These are phyloP conservation scores for Thereva unica DNA, from an alignment of 2,888 invertebrate species.

Conservation along the genomic window DNA sequence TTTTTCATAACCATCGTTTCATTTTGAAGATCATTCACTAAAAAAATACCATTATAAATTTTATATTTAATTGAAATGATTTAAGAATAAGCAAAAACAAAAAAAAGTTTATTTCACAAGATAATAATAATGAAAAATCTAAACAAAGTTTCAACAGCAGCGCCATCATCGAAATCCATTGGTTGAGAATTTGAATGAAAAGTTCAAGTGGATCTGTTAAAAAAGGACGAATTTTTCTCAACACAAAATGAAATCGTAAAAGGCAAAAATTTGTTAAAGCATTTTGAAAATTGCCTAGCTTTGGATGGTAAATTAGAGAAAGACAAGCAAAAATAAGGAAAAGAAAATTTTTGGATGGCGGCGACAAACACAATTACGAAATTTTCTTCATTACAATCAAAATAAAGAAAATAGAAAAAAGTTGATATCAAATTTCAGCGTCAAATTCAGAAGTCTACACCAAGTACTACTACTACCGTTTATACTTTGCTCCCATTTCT, in stretches of 20 bases:
- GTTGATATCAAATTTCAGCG: conserved; percentile 1
- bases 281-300: no score
- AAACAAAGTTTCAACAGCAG: conserved; percentile 26
- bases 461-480: conserved; percentile 38
- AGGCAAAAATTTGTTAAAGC: no score
- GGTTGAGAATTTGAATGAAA: conserved; percentile 17
- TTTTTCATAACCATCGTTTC: no score
- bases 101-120: conserved; percentile 1
- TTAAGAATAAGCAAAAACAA: neutral
- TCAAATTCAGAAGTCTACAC: conserved; percentile 33
- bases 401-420: no score
- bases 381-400: no score
- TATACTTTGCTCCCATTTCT: conserved; percentile 42
- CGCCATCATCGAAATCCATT: conserved; percentile 29
- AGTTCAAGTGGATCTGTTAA: conserved; percentile 34
- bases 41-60: no score
- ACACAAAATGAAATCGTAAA: conserved; percentile 4
- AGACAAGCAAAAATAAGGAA: no score
- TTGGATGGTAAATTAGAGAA: no score
- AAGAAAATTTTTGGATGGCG: no score
- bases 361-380: no score
- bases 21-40: no score
- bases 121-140: conserved; percentile 26
- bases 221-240: conserved; percentile 7
- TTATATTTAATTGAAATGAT: no score